phyloP scores from a whole-genome alignment of 1,140 invertebrate genomes.

The Macrocentrus cingulum region DNA sequence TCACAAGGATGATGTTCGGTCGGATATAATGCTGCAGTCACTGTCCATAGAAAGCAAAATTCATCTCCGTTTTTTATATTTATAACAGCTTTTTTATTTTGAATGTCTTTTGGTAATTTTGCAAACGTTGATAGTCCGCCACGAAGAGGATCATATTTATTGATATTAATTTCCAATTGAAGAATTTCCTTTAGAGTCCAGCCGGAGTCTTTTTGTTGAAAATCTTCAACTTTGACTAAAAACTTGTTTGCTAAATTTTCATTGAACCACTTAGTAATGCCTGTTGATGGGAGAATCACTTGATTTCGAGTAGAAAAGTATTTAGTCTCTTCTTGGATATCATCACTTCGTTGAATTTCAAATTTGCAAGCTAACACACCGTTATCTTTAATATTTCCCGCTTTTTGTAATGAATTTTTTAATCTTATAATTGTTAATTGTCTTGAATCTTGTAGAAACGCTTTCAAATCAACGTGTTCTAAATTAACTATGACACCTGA shows the following conservation, averaged over 20 bases:
- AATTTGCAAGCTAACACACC: conserved; percentile 24
- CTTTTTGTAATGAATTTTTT: conserved; percentile 11
- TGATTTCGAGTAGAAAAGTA: conserved; percentile 23
- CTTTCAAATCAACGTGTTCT: background rate
- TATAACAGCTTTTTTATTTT: conserved; percentile 31
- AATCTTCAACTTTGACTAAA: conserved; percentile 24
- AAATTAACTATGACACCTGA: conserved; percentile 1
- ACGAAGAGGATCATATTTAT: conserved; percentile 22
- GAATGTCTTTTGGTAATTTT: conserved; percentile 24
- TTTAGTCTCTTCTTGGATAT: conserved; percentile 23
- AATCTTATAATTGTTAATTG: conserved; percentile 1
- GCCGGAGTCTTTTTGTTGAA: conserved; percentile 26
- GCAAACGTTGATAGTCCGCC: conserved; percentile 24
- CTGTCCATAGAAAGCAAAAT: conserved; percentile 18
- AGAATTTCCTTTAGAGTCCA: conserved; percentile 30
- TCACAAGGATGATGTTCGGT: background rate
- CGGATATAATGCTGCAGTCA: conserved; percentile 19
- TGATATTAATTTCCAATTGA: conserved; percentile 30
- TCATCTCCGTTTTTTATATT: conserved; percentile 12
- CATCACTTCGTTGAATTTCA: conserved; percentile 16
- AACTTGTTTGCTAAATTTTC: conserved; percentile 19
- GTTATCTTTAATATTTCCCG: conserved; percentile 26
- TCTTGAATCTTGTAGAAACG: conserved; percentile 13
- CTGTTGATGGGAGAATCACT: conserved; percentile 19
- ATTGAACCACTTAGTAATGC: conserved; percentile 18